Conservation (phyloP, 1,140 invertebrate species). For the Harpegnathos saltator region DNA sequence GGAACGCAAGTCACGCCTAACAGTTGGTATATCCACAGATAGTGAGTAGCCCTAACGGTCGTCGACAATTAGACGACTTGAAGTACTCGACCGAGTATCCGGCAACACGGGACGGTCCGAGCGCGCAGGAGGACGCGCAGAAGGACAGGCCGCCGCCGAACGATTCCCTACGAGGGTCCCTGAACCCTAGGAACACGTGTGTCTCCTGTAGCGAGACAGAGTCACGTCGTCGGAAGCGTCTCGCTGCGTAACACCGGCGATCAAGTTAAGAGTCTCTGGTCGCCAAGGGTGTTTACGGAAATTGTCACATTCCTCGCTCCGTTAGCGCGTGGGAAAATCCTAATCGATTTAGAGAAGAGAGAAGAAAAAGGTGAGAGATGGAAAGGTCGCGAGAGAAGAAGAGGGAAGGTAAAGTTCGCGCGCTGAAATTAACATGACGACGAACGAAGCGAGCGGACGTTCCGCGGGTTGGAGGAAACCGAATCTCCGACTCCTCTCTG, state of each 20-base stretch:
- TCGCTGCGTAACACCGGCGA: neutral
- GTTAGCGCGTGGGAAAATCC: no score
- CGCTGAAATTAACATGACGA: no score
- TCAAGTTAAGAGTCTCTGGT: neutral
- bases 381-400: no score
- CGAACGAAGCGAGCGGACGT: no score
- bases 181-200: slow-evolving; percentile 31
- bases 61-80: slow-evolving; percentile 68
- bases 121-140: neutral
- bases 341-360: no score
- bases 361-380: no score
- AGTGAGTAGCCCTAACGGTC: slow-evolving; percentile 67
- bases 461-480: no score
- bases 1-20: slow-evolving; percentile 48
- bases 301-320: neutral
- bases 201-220: slow-evolving; percentile 37
- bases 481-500: no score
- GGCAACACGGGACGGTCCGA: slow-evolving; percentile 41
- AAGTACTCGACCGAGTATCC: slow-evolving; percentile 65
- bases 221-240: slow-evolving; percentile 3
- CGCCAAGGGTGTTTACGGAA: neutral
- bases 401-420: no score
- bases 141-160: neutral
- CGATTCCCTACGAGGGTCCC: slow-evolving; percentile 10
- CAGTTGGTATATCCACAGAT: slow-evolving; percentile 55